These are phyloP conservation scores for Aspidapion aeneum DNA, from an alignment of 2,888 invertebrate genomes.

Conservation along the genomic window DNA sequence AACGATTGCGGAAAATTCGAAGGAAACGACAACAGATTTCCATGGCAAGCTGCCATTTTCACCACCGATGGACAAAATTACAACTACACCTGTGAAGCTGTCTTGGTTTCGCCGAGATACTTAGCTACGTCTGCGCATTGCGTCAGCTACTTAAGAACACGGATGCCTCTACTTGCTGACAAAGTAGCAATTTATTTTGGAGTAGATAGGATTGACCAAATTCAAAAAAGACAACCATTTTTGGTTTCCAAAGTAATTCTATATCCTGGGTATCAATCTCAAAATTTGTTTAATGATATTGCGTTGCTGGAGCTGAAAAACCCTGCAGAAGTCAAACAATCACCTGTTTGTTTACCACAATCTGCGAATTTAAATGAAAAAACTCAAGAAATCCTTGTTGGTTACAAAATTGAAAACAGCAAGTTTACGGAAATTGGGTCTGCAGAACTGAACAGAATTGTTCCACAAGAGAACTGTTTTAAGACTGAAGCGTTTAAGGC, in stretches of 20 bases:
- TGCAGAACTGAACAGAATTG: neutral
- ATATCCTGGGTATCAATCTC: neutral
- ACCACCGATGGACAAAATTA: neutral
- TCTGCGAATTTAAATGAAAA: neutral
- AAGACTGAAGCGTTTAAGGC: neutral
- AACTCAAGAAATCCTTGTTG: neutral
- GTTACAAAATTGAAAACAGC: neutral
- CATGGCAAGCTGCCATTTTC: neutral
- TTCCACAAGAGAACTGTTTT: conserved; percentile 1
- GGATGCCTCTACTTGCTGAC: neutral
- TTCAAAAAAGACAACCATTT: neutral
- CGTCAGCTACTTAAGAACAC: neutral
- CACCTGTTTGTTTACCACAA: neutral
- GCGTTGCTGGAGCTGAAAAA: neutral
- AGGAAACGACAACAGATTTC: neutral
- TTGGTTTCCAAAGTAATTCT: neutral
- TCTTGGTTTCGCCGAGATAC: neutral
- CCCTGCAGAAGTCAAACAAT: neutral
- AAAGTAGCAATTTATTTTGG: neutral
- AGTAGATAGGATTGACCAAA: neutral
- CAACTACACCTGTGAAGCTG: neutral
- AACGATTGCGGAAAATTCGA: neutral
- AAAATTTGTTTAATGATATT: conserved; percentile 1
- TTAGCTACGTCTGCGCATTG: neutral
- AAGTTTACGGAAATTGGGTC: neutral